Percentiles rank a stretch among this genome's conserved stretches.
These are phyloP conservation scores for Coreius guichenoti DNA, from an alignment of 2,797 vertebrate species.

Conservation along the genomic window DNA sequence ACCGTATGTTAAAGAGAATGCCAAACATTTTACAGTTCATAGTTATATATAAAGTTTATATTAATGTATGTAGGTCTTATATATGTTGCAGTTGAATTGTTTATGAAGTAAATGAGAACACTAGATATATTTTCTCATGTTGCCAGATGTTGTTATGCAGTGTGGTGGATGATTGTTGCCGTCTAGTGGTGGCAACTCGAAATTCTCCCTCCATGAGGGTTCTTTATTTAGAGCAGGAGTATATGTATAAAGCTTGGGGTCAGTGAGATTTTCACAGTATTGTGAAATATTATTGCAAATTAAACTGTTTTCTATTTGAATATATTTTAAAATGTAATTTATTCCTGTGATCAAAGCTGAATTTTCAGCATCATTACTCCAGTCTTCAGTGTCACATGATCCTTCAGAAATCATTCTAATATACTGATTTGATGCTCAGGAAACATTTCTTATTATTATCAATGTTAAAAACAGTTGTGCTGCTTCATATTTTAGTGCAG, in stretches of 20 bases:
- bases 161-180: not conserved
- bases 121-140: no score
- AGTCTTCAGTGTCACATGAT: no score
- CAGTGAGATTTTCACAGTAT: not conserved
- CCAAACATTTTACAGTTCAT: not conserved
- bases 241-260: not conserved
- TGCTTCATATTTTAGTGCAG: no score
- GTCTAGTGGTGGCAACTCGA: conserved; percentile 24
- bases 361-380: no score
- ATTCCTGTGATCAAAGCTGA: no score
- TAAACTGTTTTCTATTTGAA: no score
- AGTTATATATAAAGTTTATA: not conserved
- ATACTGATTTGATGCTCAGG: no score
- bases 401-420: no score
- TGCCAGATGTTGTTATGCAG: not conserved
- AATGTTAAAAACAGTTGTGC: no score
- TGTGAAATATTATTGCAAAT: no score
- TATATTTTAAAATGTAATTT: no score
- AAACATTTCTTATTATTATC: no score
- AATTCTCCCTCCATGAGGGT: not conserved
- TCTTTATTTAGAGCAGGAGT: conserved; percentile 17
- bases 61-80: not conserved
- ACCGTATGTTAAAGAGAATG: not conserved
- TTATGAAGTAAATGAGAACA: not conserved
- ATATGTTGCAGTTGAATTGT: not conserved